Evolutionary conservation across 1,140 invertebrate genomes (phyloP).

Genomic region (Temnothorax curvispinosus): DNA sequence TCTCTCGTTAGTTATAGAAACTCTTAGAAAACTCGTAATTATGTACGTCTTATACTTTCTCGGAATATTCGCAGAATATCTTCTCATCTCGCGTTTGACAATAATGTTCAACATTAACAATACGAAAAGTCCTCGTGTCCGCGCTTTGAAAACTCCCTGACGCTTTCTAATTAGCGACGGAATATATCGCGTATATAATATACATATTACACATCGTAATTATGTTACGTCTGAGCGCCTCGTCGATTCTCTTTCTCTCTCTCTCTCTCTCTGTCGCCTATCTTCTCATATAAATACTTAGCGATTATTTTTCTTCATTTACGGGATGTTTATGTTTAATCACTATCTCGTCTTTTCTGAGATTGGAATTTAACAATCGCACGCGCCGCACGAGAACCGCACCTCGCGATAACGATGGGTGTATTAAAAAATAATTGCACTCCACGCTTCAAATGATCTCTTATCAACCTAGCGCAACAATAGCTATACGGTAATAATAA

Average conservation of each 20-base stretch:
- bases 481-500: constrained; percentile 17
- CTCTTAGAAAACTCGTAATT: constrained; percentile 9
- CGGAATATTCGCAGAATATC: constrained; percentile 17
- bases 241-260: background rate
- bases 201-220: constrained; percentile 47
- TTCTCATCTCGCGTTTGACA: background rate
- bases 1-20: constrained; percentile 1
- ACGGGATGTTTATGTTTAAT: constrained; percentile 41
- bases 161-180: constrained; percentile 35
- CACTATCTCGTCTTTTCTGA: constrained; percentile 42
- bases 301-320: constrained; percentile 42
- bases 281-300: constrained; percentile 65
- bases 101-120: background rate
- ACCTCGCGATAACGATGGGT: background rate
- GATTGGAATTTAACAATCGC: constrained; percentile 28
- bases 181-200: constrained; percentile 31
- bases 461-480: constrained; percentile 23
- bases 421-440: constrained; percentile 20
- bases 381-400: constrained; percentile 33
- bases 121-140: constrained; percentile 48
- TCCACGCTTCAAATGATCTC: background rate
- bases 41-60: background rate
- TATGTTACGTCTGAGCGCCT: background rate
- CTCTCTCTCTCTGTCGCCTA: constrained; percentile 10
- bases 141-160: constrained; percentile 43